Conservation (phyloP, 2,797 vertebrate genomes). For the Xenops minutus region DNA sequence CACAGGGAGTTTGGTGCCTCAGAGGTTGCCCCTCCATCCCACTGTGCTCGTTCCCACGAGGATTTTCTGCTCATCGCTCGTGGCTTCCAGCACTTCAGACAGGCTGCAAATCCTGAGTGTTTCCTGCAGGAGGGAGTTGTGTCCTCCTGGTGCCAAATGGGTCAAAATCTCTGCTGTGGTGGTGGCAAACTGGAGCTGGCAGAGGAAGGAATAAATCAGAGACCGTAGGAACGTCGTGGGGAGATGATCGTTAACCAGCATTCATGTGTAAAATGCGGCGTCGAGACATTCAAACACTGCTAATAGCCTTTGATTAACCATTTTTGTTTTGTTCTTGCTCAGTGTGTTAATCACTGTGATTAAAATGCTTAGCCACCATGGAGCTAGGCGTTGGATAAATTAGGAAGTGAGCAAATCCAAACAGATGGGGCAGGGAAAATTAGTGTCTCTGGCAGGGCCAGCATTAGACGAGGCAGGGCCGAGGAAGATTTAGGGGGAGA, state of each 20-base stretch:
- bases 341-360: slow-evolving; percentile 70
- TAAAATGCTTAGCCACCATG: slow-evolving; percentile 65
- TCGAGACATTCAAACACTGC: slow-evolving; percentile 39
- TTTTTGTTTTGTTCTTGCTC: slow-evolving; percentile 69
- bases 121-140: background rate
- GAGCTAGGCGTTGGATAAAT: slow-evolving; percentile 57
- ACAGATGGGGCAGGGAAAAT: slow-evolving; percentile 65
- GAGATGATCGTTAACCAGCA: slow-evolving; percentile 59
- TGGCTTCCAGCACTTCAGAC: background rate
- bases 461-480: background rate
- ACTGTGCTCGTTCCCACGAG: background rate
- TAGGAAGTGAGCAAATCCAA: slow-evolving; percentile 64
- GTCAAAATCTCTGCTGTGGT: background rate
- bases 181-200: slow-evolving; percentile 34
- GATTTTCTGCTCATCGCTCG: background rate
- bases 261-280: slow-evolving; percentile 32
- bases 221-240: background rate
- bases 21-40: accelerated
- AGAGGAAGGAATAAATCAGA: background rate
- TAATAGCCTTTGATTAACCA: slow-evolving; percentile 70
- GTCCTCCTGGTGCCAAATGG: slow-evolving; percentile 32
- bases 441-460: slow-evolving; percentile 48
- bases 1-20: accelerated
- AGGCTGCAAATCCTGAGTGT: background rate
- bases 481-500: slow-evolving; percentile 21